Conservation (phyloP, 2,113 vertebrate genomes). For the Glaucidium brasilianum region DNA sequence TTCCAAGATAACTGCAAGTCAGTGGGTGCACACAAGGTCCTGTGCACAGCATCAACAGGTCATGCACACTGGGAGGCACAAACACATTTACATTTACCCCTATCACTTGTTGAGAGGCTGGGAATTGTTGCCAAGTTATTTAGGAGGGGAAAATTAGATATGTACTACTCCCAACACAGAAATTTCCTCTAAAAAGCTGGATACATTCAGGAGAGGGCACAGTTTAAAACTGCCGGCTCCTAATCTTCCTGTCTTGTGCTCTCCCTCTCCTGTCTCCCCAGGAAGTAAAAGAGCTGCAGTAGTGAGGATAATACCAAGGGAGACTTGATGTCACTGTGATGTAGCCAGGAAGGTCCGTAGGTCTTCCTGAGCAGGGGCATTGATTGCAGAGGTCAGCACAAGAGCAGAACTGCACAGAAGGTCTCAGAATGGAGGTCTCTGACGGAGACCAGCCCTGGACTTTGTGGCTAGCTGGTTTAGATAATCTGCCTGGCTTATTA, state of each 20-base stretch:
- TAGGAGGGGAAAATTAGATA: background rate
- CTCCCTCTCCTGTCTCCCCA: background rate
- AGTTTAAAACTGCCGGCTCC: background rate
- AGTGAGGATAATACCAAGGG: background rate
- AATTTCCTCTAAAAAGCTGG: background rate
- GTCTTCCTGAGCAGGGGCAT: background rate
- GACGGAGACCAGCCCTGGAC: background rate
- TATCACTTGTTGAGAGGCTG: background rate
- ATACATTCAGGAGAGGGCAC: background rate
- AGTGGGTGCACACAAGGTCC: background rate
- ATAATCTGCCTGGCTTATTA: background rate
- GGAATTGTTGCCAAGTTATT: background rate
- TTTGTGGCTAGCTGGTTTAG: background rate
- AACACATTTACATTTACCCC: background rate
- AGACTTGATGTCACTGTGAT: accelerated
- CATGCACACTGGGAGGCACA: background rate
- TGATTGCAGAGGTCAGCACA: background rate
- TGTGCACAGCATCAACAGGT: accelerated
- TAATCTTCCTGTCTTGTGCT: background rate
- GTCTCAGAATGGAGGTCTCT: background rate
- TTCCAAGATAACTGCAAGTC: background rate
- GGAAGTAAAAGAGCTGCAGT: background rate
- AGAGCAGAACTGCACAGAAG: background rate
- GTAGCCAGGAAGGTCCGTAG: background rate
- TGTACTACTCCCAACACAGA: background rate